phyloP scores from a whole-genome alignment of 2,797 vertebrate genomes.

The Craterocephalus amniculus region DNA sequence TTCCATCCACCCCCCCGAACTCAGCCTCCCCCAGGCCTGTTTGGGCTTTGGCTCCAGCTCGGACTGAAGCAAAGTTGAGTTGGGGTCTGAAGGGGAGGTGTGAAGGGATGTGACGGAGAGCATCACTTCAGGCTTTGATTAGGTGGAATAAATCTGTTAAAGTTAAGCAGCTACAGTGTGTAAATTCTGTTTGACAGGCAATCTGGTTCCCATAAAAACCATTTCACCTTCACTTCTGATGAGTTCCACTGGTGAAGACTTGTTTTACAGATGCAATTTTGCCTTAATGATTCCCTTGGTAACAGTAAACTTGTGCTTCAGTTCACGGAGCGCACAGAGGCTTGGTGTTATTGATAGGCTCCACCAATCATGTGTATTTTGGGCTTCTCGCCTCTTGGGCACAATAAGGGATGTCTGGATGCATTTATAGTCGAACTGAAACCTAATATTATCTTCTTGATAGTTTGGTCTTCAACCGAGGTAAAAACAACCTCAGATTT shows the following conservation, averaged over 20 bases:
- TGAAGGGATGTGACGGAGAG: slow-evolving; percentile 18
- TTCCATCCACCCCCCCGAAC: background rate
- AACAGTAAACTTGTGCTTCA: slow-evolving; percentile 12
- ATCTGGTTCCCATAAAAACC: slow-evolving; percentile 13
- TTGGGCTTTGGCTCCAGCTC: slow-evolving; percentile 22
- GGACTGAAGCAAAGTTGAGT: slow-evolving; percentile 7
- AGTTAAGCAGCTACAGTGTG: background rate
- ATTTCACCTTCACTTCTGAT: slow-evolving; percentile 24
- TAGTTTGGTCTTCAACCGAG: background rate
- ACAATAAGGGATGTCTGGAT: background rate
- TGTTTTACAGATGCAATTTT: slow-evolving; percentile 41
- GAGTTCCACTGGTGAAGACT: slow-evolving; percentile 3
- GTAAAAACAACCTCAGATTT: background rate
- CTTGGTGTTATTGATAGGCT: slow-evolving; percentile 18
- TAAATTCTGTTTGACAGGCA: slow-evolving; percentile 18
- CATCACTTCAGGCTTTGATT: slow-evolving; percentile 6
- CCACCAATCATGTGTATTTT: background rate
- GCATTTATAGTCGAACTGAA: background rate
- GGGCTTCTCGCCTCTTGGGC: background rate
- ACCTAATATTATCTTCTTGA: too few species aligned
- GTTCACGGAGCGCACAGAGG: slow-evolving; percentile 4
- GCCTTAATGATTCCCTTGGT: slow-evolving; percentile 33
- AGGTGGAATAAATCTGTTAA: slow-evolving; percentile 1
- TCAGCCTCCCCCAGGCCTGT: slow-evolving; percentile 20
- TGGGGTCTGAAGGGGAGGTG: background rate